phyloP scores from a whole-genome alignment of 37 sponge, comb jelly and placozoan species.

The Bolinopsis microptera region DNA sequence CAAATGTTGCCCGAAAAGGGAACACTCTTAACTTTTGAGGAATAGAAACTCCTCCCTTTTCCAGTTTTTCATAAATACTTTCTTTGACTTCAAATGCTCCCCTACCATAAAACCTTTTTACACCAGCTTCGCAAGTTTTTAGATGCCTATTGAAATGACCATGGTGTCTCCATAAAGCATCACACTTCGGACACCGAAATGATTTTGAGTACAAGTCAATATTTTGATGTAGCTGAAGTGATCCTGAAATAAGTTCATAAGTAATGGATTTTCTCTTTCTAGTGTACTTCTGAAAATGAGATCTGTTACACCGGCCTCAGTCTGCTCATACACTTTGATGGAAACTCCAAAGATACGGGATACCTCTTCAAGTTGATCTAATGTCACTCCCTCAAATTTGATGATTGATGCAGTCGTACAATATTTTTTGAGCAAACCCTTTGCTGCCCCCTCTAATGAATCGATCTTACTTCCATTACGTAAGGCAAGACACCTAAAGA shows the following conservation, averaged over 20 bases:
- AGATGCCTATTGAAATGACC: background rate
- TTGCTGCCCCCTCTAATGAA: background rate
- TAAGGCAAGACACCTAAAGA: background rate
- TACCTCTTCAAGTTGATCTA: too few relatives aligned
- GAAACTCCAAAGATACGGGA: background rate
- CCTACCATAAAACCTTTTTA: background rate
- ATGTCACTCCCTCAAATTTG: background rate
- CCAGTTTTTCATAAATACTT: background rate
- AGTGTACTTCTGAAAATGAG: background rate
- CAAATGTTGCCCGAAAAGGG: background rate
- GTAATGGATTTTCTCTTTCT: background rate
- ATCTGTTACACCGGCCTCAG: background rate
- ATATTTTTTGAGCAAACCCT: background rate
- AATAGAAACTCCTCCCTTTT: background rate
- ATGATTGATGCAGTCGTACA: background rate
- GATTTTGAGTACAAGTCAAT: background rate
- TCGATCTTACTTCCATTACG: background rate
- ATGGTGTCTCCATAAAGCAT: background rate
- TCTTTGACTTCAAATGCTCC: background rate
- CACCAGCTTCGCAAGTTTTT: background rate
- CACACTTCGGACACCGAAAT: background rate
- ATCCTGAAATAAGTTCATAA: background rate
- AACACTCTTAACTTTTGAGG: background rate
- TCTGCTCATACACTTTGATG: background rate
- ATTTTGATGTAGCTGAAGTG: slow-evolving; percentile 18